Percentiles rank a stretch among this genome's conserved stretches.
These are phyloP conservation scores for Thera obeliscata DNA, from an alignment of 2,888 invertebrate genomes.

Conservation along the genomic window DNA sequence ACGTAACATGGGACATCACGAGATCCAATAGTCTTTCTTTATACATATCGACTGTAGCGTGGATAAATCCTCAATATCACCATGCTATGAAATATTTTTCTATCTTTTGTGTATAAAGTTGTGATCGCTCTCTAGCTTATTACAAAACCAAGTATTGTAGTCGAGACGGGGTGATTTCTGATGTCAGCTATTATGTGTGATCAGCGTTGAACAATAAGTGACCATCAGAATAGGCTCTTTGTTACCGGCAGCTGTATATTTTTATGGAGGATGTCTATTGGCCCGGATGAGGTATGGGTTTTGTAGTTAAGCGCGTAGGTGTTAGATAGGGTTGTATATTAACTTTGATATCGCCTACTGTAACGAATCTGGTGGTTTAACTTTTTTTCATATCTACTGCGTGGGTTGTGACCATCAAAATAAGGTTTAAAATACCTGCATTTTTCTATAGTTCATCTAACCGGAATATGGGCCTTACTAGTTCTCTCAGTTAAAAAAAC, in stretches of 20 bases:
- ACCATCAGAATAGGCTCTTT: constrained; percentile 73
- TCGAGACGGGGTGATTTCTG: constrained; percentile 70
- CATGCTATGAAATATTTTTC: constrained; percentile 49
- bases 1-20: constrained; percentile 68
- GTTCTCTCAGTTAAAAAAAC: neutral
- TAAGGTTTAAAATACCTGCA: neutral
- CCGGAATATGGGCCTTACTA: neutral
- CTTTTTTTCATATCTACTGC: neutral
- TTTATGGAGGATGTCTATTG: constrained; percentile 69
- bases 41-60: constrained; percentile 42
- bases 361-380: constrained; percentile 2
- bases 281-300: constrained; percentile 60
- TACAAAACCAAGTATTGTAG: constrained; percentile 74
- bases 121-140: constrained; percentile 66
- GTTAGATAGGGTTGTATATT: constrained; percentile 32
- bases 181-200: constrained; percentile 71
- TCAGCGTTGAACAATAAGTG: constrained; percentile 76
- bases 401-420: neutral
- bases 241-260: constrained; percentile 74
- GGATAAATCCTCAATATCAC: constrained; percentile 52
- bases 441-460: neutral
- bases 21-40: constrained; percentile 51
- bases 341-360: constrained; percentile 12
- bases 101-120: constrained; percentile 52
- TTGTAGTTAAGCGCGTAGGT: constrained; percentile 46